Evolutionary conservation across 2,797 vertebrate genomes (phyloP).

Genomic region (Acrocephalus scirpaceus): DNA sequence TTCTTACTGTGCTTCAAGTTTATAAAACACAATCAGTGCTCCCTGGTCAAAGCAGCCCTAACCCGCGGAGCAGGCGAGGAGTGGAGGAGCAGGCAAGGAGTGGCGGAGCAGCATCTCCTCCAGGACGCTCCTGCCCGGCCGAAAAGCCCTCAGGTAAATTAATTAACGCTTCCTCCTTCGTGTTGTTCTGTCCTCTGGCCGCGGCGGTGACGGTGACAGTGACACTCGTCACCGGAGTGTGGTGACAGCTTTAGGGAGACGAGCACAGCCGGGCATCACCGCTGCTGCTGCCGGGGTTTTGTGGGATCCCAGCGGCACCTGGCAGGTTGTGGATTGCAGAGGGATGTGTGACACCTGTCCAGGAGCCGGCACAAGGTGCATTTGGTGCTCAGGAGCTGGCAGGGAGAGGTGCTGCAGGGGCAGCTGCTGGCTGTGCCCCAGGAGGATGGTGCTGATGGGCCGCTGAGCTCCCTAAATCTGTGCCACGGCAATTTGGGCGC

Average conservation of each 20-base stretch:
- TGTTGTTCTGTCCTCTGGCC: neutral
- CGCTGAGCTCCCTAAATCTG: neutral
- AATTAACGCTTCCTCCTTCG: neutral
- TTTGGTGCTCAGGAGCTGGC: neutral
- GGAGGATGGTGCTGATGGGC: neutral
- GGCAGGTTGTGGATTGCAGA: accelerated
- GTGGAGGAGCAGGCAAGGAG: constrained; percentile 1
- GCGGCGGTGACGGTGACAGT: neutral
- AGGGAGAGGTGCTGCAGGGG: neutral
- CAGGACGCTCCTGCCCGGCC: constrained; percentile 29
- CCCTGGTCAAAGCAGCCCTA: constrained; percentile 46
- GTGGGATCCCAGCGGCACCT: neutral
- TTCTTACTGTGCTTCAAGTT: constrained; percentile 63
- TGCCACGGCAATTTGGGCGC: neutral
- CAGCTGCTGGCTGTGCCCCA: neutral
- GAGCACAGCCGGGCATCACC: neutral
- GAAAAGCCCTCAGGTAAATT: constrained; percentile 54
- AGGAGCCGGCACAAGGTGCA: neutral
- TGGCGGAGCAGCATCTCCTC: constrained; percentile 34
- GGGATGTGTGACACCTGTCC: accelerated
- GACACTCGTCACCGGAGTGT: neutral
- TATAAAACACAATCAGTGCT: constrained; percentile 53
- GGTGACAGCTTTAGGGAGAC: neutral
- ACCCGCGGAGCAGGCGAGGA: neutral
- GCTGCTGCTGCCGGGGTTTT: neutral